A percentile compares a stretch with the other conserved stretches of the same genome.
These are phyloP conservation scores for Nudaria mundana DNA, from an alignment of 2,888 invertebrate genomes.

Conservation along the genomic window DNA sequence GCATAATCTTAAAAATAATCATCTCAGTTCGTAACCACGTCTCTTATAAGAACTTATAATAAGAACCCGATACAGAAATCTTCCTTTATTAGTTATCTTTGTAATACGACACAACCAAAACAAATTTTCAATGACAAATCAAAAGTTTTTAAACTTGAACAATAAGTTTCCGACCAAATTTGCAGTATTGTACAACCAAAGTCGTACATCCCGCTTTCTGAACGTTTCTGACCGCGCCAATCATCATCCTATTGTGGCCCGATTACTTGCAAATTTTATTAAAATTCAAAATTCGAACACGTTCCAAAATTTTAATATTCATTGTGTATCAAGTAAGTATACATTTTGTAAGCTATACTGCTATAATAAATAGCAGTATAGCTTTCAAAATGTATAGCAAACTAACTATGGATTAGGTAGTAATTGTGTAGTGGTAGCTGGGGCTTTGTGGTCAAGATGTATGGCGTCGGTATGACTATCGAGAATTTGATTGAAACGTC, in stretches of 20 bases:
- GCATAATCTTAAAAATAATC: too few species aligned
- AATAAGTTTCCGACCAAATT: conserved; percentile 42
- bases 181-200: conserved; percentile 45
- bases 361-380: too few species aligned
- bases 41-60: too few species aligned
- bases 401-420: conserved; percentile 16
- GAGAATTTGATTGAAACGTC: conserved; percentile 63
- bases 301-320: conserved; percentile 24
- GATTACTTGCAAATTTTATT: conserved; percentile 72
- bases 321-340: conserved; percentile 27
- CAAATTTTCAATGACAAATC: conserved; percentile 40
- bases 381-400: conserved; percentile 5
- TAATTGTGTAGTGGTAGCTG: conserved; percentile 26
- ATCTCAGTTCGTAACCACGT: too few species aligned
- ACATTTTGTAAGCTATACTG: too few species aligned
- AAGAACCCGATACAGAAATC: too few species aligned
- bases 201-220: conserved; percentile 31
- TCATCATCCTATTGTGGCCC: conserved; percentile 58
- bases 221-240: conserved; percentile 46
- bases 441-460: conserved; percentile 57
- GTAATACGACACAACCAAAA: conserved; percentile 11
- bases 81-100: too few species aligned
- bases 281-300: conserved; percentile 22
- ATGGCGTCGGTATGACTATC: conserved; percentile 61
- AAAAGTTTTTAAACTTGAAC: conserved; percentile 33